These are phyloP conservation scores for Cathartes aura DNA, from an alignment of 2,113 vertebrate species.

Conservation along the genomic window DNA sequence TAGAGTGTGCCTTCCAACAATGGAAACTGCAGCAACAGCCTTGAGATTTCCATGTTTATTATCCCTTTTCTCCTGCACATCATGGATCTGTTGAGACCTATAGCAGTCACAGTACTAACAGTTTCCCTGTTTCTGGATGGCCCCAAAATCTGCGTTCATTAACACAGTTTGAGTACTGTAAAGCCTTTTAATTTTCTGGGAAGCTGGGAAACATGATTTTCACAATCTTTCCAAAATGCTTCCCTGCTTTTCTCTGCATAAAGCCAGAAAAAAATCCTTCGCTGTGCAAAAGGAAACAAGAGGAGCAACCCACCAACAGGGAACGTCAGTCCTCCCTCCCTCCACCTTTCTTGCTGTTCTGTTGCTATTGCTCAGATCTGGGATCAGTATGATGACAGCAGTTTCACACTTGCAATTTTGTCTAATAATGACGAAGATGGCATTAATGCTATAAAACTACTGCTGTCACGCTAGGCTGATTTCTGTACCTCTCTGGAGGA, in stretches of 20 bases:
- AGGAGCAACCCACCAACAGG: background rate
- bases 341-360: background rate
- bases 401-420: background rate
- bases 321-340: background rate
- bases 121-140: background rate
- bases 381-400: background rate
- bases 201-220: background rate
- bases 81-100: background rate
- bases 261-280: background rate
- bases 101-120: background rate
- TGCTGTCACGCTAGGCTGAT: background rate
- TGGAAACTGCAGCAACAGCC: background rate
- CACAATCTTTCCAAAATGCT: background rate
- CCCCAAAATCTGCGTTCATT: background rate
- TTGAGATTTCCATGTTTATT: background rate
- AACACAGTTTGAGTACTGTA: background rate
- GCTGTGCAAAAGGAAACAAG: background rate
- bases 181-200: background rate
- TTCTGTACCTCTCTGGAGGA: background rate
- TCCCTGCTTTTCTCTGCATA: background rate
- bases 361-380: background rate
- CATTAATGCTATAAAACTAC: background rate
- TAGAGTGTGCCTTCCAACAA: background rate
- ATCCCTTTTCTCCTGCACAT: background rate
- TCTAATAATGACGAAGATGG: slow-evolving; percentile 14